Conservation (phyloP, 1,140 invertebrate genomes). For the Drosophila fuyamai region DNA sequence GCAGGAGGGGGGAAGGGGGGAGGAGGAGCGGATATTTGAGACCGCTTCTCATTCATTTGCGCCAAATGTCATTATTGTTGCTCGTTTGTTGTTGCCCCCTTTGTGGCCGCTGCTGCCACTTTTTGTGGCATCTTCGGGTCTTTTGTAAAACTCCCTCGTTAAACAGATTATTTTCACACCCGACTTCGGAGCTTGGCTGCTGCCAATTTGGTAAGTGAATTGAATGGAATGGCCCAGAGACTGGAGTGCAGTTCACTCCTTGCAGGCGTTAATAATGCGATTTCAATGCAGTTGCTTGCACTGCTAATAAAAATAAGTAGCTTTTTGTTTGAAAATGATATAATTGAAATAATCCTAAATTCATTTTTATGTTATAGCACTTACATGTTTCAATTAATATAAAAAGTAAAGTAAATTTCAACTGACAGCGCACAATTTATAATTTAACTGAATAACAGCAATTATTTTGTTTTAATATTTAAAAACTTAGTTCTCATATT, state of each 20-base stretch:
- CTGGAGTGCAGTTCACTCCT: constrained; percentile 15
- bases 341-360: too few species aligned
- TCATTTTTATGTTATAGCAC: too few species aligned
- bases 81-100: constrained; percentile 68
- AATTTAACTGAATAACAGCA: too few species aligned
- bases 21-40: constrained; percentile 60
- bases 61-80: constrained; percentile 83
- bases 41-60: constrained; percentile 76
- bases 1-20: not conserved
- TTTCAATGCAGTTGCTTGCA: constrained; percentile 70
- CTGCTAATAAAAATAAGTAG: not conserved
- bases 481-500: too few species aligned
- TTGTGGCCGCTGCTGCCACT: constrained; percentile 23
- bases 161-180: constrained; percentile 83
- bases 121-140: constrained; percentile 56
- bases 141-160: constrained; percentile 83
- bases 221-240: constrained; percentile 29
- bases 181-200: constrained; percentile 34
- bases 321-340: too few species aligned
- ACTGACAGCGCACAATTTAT: too few species aligned
- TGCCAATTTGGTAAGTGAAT: constrained; percentile 68
- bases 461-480: too few species aligned
- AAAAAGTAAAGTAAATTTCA: too few species aligned
- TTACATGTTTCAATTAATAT: too few species aligned
- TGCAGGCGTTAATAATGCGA: constrained; percentile 81